Conservation (phyloP, 2,113 vertebrate species). For the Oenanthe oenanthe region DNA sequence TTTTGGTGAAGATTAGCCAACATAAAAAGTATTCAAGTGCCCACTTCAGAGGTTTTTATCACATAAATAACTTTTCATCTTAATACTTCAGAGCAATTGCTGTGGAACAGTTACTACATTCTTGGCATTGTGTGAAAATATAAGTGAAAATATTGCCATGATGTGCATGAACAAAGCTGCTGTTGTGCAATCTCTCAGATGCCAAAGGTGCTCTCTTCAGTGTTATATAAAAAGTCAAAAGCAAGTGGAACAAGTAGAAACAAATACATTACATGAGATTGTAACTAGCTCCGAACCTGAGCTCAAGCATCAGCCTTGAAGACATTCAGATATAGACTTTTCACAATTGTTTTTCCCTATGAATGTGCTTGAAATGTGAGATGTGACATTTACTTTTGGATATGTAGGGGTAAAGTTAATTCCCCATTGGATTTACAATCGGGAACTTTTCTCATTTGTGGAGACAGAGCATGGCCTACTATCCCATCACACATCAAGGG, state of each 20-base stretch:
- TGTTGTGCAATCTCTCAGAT: neutral
- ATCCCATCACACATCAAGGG: too few relatives aligned
- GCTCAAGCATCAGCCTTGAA: neutral
- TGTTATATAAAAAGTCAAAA: neutral
- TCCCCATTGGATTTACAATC: too few relatives aligned
- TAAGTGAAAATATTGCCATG: neutral
- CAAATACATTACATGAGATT: neutral
- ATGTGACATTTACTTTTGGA: neutral
- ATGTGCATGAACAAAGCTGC: neutral
- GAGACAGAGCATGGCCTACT: too few relatives aligned
- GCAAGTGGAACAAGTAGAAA: neutral
- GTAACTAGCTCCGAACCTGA: neutral
- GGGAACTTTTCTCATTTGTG: too few relatives aligned
- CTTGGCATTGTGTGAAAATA: neutral
- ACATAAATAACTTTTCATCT: neutral
- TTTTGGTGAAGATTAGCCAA: neutral
- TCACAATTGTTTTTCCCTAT: neutral
- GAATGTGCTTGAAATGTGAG: neutral
- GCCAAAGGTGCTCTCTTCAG: constrained; percentile 6
- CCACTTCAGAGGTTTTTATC: neutral
- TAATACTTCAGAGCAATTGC: neutral
- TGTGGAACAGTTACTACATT: neutral
- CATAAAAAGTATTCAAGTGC: neutral
- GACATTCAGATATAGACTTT: neutral
- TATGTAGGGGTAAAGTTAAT: neutral